Conservation (phyloP, 1,140 invertebrate genomes). For the Cotesia chilonis region DNA sequence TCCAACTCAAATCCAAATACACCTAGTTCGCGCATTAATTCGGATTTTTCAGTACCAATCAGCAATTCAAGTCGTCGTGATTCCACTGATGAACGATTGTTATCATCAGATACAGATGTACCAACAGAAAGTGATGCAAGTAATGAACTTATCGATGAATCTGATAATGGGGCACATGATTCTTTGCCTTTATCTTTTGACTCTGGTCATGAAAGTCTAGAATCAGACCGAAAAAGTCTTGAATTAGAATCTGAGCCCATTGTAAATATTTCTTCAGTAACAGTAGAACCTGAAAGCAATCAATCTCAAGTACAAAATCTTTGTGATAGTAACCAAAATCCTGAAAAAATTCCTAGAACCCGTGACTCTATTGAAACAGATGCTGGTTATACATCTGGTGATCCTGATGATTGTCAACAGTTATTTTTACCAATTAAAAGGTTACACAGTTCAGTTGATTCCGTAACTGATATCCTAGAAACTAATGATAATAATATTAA, state of each 20-base stretch:
- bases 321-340: background rate
- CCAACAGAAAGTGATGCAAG: background rate
- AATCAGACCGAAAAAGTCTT: no score
- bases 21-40: background rate
- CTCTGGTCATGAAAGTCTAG: no score
- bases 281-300: background rate
- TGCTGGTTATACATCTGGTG: constrained; percentile 34
- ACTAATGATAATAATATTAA: constrained; percentile 30
- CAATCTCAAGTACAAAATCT: background rate
- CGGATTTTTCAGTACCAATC: constrained; percentile 19
- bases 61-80: background rate
- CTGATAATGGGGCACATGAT: background rate
- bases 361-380: constrained; percentile 33
- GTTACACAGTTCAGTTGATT: constrained; percentile 30
- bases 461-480: background rate
- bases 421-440: background rate
- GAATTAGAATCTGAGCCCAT: no score
- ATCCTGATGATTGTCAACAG: constrained; percentile 24
- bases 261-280: background rate
- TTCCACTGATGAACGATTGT: background rate
- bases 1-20: constrained; percentile 17
- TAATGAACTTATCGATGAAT: background rate
- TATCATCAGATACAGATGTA: background rate
- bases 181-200: no score
- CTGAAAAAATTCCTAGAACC: constrained; percentile 9